These are phyloP conservation scores for Colaptes auratus DNA, from an alignment of 2,113 vertebrate species.

Conservation along the genomic window DNA sequence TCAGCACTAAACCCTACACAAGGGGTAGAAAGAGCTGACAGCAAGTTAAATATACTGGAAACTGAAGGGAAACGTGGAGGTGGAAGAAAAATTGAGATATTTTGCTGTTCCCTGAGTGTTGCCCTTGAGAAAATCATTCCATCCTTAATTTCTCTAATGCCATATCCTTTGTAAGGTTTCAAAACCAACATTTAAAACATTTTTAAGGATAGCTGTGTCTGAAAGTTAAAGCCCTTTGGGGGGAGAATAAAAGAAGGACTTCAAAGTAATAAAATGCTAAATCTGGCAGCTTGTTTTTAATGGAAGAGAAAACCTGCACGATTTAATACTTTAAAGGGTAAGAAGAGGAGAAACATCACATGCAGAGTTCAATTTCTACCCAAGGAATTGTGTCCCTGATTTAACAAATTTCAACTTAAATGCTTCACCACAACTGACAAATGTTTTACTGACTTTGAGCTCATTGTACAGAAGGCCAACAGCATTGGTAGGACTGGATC, in stretches of 20 bases:
- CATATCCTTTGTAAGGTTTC: slow-evolving; percentile 50
- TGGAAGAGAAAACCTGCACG: slow-evolving; percentile 43
- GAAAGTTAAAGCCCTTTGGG: slow-evolving; percentile 57
- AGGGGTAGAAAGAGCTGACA: not conserved
- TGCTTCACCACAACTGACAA: slow-evolving; percentile 43
- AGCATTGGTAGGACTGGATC: slow-evolving; percentile 16
- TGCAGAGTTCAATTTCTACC: slow-evolving; percentile 44
- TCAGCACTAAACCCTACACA: not conserved
- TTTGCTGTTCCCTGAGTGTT: slow-evolving; percentile 35
- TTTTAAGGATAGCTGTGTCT: slow-evolving; percentile 59
- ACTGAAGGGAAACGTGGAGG: slow-evolving; percentile 39
- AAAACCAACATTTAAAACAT: slow-evolving; percentile 56
- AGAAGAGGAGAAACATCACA: slow-evolving; percentile 61
- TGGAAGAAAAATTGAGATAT: slow-evolving; percentile 23
- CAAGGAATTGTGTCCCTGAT: slow-evolving; percentile 46
- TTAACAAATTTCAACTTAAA: slow-evolving; percentile 58
- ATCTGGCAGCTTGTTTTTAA: slow-evolving; percentile 67
- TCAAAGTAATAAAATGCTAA: slow-evolving; percentile 67
- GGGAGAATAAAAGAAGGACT: slow-evolving; percentile 55
- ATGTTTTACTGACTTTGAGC: not conserved
- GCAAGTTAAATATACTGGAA: slow-evolving; percentile 9
- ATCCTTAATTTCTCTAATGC: slow-evolving; percentile 32
- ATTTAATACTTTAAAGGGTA: slow-evolving; percentile 53
- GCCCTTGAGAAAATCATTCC: slow-evolving; percentile 44
- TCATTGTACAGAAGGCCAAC: slow-evolving; percentile 21